Evolutionary conservation across 2,113 vertebrate species (phyloP), one percentile per base, ranked within the genome.

Genomic region (Brienomyrus longianalis): DNA sequence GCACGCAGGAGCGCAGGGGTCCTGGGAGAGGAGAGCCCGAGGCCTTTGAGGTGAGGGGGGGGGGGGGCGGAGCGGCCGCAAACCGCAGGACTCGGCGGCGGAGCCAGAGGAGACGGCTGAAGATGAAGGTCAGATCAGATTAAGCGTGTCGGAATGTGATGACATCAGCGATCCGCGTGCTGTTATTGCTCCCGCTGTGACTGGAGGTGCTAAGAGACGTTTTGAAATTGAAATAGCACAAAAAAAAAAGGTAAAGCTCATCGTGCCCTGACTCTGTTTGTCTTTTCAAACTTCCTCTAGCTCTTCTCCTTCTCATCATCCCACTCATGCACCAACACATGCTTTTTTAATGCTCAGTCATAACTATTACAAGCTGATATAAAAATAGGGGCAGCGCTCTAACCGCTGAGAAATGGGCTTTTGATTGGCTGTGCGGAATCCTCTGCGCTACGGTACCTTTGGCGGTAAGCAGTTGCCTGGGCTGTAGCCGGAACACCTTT

Each of bases 391-490:
- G 96, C 96, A 95, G 97, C 97, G 96, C 97, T 97, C 97, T 97
- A 97, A 98, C 97, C 96, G 93, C 95, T 96, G 96, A 96, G 93
- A 97, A 97, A 98, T 97, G 96, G 97, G 97, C 97, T 96, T 95
- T 95, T 97, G 97, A 98, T 96, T 92, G 96, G 97, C 95, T 97
- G 97, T 97, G 98, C 97, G 98, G 97, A 98, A 97, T 98, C 97
- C 97, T 98, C 97, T 97, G 97, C 98, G 98, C 98, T 98, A 97
- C 96, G 96, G 96, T 98, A 98, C 98, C 97, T 98, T 97, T 97
- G 95, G 90, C 97, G 96, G 96, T 94, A 92, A 94, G 95, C 96
- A 98, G 97, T 97, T 97, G 94, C 96, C 96, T 93, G 97, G 96
- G 48, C 21, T 48, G 96, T 97, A 92, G 97, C 97, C 97, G 96